Conservation (phyloP, 1,140 invertebrate genomes). For the Eurosta solidaginis region DNA sequence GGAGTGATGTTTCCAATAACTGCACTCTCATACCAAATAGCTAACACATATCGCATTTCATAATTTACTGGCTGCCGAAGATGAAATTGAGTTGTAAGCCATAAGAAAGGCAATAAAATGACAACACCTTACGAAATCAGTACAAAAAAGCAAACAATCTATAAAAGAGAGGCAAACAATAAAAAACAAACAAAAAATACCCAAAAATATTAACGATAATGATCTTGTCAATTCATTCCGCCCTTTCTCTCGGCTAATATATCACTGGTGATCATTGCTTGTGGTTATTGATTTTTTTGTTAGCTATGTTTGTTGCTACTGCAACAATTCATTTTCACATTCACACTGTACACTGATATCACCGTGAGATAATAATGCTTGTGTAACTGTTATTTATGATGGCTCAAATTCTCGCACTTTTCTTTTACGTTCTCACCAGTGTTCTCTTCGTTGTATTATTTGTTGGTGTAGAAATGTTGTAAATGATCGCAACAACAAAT, state of each 20-base stretch:
- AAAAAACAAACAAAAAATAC: background rate
- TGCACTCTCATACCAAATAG: too few species aligned
- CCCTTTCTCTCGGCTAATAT: background rate
- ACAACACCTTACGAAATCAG: background rate
- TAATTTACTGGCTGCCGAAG: background rate
- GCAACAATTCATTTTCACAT: too few species aligned
- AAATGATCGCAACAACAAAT: background rate
- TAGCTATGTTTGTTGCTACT: background rate
- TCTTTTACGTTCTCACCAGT: background rate
- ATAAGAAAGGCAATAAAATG: background rate
- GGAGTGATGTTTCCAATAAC: too few species aligned
- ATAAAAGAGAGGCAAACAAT: background rate
- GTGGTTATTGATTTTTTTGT: background rate
- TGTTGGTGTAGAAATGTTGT: too few species aligned
- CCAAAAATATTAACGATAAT: constrained; percentile 17
- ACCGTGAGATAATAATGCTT: constrained; percentile 12
- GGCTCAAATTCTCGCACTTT: constrained; percentile 15
- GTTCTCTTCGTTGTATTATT: too few species aligned
- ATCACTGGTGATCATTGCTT: background rate
- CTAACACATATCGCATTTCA: background rate
- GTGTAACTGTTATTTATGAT: background rate
- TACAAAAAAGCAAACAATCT: background rate
- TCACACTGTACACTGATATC: constrained; percentile 23
- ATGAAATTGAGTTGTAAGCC: background rate
- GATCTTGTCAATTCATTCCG: constrained; percentile 10